phyloP scores from a whole-genome alignment of 2,797 vertebrate genomes.

The Dromococcyx pavoninus region DNA sequence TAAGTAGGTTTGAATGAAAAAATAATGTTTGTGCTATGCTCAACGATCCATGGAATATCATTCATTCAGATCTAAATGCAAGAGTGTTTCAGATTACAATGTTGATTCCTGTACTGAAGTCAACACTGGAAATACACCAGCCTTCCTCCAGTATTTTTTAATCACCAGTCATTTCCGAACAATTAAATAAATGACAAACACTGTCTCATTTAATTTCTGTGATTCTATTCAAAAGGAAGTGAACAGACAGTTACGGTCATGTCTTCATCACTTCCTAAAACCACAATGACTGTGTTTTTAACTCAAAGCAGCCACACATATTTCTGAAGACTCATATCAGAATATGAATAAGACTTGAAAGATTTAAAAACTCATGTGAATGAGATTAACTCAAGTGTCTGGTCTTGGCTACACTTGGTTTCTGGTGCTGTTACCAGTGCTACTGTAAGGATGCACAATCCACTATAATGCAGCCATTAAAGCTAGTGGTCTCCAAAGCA shows the following conservation, averaged over 20 bases:
- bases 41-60: not conserved
- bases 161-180: conserved; percentile 26
- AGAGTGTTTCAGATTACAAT: not conserved
- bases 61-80: not conserved
- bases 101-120: not conserved
- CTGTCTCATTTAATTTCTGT: conserved; percentile 34
- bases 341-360: not conserved
- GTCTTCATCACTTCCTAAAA: conserved; percentile 39
- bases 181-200: conserved; percentile 49
- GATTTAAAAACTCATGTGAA: not conserved
- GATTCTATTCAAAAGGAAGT: conserved; percentile 30
- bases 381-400: not conserved
- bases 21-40: not conserved
- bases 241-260: not conserved
- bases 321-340: not conserved
- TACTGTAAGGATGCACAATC: not conserved
- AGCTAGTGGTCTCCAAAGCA: not conserved
- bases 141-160: not conserved
- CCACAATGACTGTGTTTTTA: not conserved
- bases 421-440: not conserved
- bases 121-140: not conserved
- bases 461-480: not conserved
- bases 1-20: not conserved
- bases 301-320: not conserved
- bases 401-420: not conserved